phyloP scores from a whole-genome alignment of 2,888 invertebrate genomes.

The Chironomus riparius region DNA sequence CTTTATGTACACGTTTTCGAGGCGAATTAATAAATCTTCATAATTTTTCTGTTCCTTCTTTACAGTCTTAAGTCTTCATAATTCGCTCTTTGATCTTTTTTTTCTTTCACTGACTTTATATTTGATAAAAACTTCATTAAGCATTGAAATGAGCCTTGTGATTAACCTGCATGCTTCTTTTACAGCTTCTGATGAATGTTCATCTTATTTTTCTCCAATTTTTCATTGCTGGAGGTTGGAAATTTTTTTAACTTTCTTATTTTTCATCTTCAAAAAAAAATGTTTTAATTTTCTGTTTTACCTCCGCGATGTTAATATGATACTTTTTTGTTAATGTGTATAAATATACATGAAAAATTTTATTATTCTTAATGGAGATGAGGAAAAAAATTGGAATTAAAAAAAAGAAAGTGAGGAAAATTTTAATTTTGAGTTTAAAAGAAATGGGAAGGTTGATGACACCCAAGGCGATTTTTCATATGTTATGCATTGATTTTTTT shows the following conservation, averaged over 20 bases:
- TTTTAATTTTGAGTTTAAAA: no score
- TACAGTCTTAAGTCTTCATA: slow-evolving; percentile 14
- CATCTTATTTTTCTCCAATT: neutral
- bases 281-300: neutral
- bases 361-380: no score
- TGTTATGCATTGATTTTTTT: no score
- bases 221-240: neutral
- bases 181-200: neutral
- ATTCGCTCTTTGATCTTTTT: slow-evolving; percentile 21
- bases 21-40: slow-evolving; percentile 22
- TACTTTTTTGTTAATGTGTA: neutral
- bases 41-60: neutral
- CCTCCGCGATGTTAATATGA: neutral
- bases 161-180: neutral
- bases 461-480: no score
- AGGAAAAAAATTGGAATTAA: no score
- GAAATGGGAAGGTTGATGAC: no score
- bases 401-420: no score
- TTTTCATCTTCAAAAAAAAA: neutral
- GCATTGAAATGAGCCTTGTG: neutral
- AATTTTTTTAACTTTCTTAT: no score
- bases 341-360: no score
- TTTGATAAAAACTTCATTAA: neutral
- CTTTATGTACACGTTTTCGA: slow-evolving; percentile 13
- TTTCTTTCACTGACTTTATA: neutral